These are phyloP conservation scores for Harpalus rubripes DNA, from an alignment of 2,888 invertebrate species.

Conservation along the genomic window DNA sequence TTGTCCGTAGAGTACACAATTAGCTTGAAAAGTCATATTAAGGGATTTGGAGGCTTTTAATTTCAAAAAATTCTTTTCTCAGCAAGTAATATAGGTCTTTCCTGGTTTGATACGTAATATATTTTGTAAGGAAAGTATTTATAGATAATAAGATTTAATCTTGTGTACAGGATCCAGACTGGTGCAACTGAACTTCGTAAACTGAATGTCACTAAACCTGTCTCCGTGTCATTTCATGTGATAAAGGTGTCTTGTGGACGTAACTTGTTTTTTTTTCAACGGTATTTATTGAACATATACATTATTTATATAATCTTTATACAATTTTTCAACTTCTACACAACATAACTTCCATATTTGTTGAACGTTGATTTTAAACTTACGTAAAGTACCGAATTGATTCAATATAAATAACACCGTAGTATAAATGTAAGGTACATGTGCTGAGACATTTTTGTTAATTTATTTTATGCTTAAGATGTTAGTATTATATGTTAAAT, in stretches of 20 bases:
- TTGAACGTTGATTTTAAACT: background rate
- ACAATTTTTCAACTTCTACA: conserved; percentile 37
- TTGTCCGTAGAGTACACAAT: too few relatives aligned
- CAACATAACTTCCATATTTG: conserved; percentile 30
- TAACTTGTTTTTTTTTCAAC: conserved; percentile 17
- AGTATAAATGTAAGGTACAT: conserved; percentile 23
- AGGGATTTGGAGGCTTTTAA: too few relatives aligned
- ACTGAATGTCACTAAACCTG: conserved; percentile 33
- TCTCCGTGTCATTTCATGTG: conserved; percentile 61
- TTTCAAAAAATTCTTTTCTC: too few relatives aligned
- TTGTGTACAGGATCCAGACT: conserved; percentile 57
- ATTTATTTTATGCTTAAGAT: conserved; percentile 53
- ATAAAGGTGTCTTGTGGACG: conserved; percentile 61
- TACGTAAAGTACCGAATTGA: background rate
- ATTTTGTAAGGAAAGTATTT: too few relatives aligned
- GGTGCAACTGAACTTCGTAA: conserved; percentile 51
- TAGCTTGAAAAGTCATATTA: too few relatives aligned
- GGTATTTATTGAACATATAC: conserved; percentile 43
- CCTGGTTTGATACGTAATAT: too few relatives aligned
- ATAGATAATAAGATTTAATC: background rate
- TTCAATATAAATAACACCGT: conserved; percentile 16
- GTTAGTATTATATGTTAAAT: conserved; percentile 46
- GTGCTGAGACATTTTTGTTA: conserved; percentile 47
- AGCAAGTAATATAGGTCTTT: too few relatives aligned
- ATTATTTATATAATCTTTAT: conserved; percentile 41